Evolutionary conservation across 1,140 invertebrate genomes (phyloP).

Genomic region (Pectinophora gossypiella): DNA sequence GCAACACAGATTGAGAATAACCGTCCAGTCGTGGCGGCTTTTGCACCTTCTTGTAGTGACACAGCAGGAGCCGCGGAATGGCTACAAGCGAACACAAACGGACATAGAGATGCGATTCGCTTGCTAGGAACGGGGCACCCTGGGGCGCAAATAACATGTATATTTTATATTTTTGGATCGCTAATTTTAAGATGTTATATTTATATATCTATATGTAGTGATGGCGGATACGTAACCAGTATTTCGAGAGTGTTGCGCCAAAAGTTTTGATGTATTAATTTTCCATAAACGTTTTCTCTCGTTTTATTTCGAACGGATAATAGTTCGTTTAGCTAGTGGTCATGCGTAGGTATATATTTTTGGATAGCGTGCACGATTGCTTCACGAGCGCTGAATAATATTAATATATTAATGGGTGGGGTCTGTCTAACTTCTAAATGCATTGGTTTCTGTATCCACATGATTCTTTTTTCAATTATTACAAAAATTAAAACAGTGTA

Average conservation of each 20-base stretch:
- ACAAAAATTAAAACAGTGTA: too few species aligned
- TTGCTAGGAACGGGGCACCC: slow-evolving; percentile 46
- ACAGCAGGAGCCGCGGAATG: slow-evolving; percentile 47
- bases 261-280: slow-evolving; percentile 73
- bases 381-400: slow-evolving; percentile 42
- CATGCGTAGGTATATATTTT: slow-evolving; percentile 64
- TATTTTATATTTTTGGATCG: slow-evolving; percentile 75
- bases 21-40: slow-evolving; percentile 71
- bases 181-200: slow-evolving; percentile 76
- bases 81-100: slow-evolving; percentile 29
- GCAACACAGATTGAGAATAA: slow-evolving; percentile 66
- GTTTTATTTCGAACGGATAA: slow-evolving; percentile 46
- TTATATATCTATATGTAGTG: slow-evolving; percentile 74
- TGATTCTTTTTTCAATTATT: too few species aligned
- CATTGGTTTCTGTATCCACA: too few species aligned
- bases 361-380: slow-evolving; percentile 67
- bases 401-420: slow-evolving; percentile 14
- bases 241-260: slow-evolving; percentile 71
- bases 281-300: slow-evolving; percentile 60
- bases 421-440: too few species aligned
- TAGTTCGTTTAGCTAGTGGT: slow-evolving; percentile 73
- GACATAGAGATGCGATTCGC: slow-evolving; percentile 34
- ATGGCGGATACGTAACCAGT: slow-evolving; percentile 67
- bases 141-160: slow-evolving; percentile 70
- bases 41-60: slow-evolving; percentile 60